Evolutionary conservation across 2,888 invertebrate species (phyloP), one percentile per base, ranked within the genome.

Genomic region (Drosophila fulvimacula): DNA sequence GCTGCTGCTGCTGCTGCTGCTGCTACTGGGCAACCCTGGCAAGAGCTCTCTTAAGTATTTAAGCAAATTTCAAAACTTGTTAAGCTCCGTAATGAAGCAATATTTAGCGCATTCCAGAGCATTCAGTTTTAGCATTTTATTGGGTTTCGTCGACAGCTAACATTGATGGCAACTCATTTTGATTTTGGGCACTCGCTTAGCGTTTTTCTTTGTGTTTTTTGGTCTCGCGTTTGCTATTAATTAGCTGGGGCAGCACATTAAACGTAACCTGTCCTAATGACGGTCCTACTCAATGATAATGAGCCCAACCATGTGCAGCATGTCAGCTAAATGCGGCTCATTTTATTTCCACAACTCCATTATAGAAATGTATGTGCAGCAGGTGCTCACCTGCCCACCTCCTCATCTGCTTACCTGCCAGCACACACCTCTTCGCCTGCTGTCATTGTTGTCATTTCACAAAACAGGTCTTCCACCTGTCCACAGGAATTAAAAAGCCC

Each of bases 1-100:
- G 44, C 42, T 60, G 51, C n/a, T n/a, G 27, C 6, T 27, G 27
- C 27, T 30, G 27, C 27, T 30, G 24, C 24, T 24, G 61, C 32
- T 66, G 44, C 39, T 58, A 49, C 36, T 56, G n/a, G 27, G 32
- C 48, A 56, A 55, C 61, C 57, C 42, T 38, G 41, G 63, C 46
- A 48, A 55, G 49, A 69, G 67, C 52, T 51, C 68, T 61, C 56
- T 73, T 80, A 85, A 85, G 84, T 76, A 75, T 80, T 85, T 85
- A 85, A 88, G 88, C 75, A 88, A 88, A 88, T 88, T 85, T 76
- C 69, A 88, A 85, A 85, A 82, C 85, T 88, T 88, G 72, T 79
- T 85, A 88, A 85, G 88, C 80, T 69, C 57, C 46, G 72, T 85
- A 80, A 84, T 84, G 82, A 79, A 83, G 79, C 71, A 78, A 83